Base-by-base conservation (phyloP, 2,113 vertebrate genomes). In the Ptilorrhoa leucosticta region DNA sequence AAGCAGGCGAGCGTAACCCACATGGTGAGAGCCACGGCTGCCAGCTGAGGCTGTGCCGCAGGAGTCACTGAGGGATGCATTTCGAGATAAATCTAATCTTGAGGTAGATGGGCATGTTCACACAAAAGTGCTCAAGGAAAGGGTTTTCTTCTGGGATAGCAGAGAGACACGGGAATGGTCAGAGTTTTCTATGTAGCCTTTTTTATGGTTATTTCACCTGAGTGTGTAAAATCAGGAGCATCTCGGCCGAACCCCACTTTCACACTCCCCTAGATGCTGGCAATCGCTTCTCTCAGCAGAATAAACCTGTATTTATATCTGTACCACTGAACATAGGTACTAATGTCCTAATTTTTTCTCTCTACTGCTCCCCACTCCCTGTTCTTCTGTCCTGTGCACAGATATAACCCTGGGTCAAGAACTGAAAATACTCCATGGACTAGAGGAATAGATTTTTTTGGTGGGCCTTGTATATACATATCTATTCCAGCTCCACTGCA, bases 381-480 rank as follows among this genome's bases (percentile, higher is more conserved):
- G 8, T 30, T 56, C 39, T 50, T 72, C 30, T 69, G 10, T 90
- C 40, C 22, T 77, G 7, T 24, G 28, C 48, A 47, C 11, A 14
- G 33, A 35, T 69, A 75, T 30, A 94, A 89, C 56, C 61, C 17
- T 44, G 11, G 19, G 44, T 77, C 82, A 80, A 95, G 81, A 94
- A 83, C 31, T 51, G 66, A 85, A 95, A 95, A 57, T 70, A 69
- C 45, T 87, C 44, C 64, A 47, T 0, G 7, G 45, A 91, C 31
- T 70, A 58, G 83, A 93, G 47, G 83, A 95, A 91, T 21, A 88
- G 57, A 83, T 89, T 94, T 8, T 24, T 97, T 71, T 70, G 33
- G 9, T 44, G 51, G 42, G 23, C 44, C 42, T 75, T 3, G 3
- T 75, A 40, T 22, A 47, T 8, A 42, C 35, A 9, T 54, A 30